phyloP scores from a whole-genome alignment of 2,113 vertebrate species.

The Gobius niger region DNA sequence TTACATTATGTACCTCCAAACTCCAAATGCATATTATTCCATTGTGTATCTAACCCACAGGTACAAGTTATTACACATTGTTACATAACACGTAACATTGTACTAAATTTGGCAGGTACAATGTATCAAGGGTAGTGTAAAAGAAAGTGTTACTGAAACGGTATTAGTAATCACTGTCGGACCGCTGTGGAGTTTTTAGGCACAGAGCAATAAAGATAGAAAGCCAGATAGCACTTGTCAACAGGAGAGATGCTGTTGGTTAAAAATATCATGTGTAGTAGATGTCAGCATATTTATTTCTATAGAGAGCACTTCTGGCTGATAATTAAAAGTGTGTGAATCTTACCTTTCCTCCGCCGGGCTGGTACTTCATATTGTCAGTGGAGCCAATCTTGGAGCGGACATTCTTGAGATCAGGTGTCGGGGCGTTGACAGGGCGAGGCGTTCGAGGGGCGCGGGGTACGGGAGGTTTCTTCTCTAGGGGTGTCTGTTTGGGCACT shows the following conservation, averaged over 20 bases:
- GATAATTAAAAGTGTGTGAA: neutral
- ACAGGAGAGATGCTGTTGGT: neutral
- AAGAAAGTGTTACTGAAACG: too few relatives aligned
- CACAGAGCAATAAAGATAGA: neutral
- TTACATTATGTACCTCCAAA: too few relatives aligned
- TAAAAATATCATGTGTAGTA: neutral
- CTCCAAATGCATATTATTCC: too few relatives aligned
- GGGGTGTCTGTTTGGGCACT: conserved; percentile 76
- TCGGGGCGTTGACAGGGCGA: conserved; percentile 72
- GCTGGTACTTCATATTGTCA: conserved; percentile 95
- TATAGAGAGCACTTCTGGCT: neutral
- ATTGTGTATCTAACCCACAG: too few relatives aligned
- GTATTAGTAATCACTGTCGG: neutral
- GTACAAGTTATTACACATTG: too few relatives aligned
- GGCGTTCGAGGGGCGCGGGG: conserved; percentile 65
- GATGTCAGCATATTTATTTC: neutral
- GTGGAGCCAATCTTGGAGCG: conserved; percentile 94
- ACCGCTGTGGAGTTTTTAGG: neutral
- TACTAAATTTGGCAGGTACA: too few relatives aligned
- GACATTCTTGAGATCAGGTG: conserved; percentile 88
- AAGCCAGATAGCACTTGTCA: neutral
- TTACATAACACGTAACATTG: too few relatives aligned
- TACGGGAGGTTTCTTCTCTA: conserved; percentile 78
- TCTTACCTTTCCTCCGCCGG: conserved; percentile 91
- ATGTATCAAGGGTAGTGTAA: too few relatives aligned